phyloP scores from a whole-genome alignment of 2,797 vertebrate genomes.

The Capromys pilorides region DNA sequence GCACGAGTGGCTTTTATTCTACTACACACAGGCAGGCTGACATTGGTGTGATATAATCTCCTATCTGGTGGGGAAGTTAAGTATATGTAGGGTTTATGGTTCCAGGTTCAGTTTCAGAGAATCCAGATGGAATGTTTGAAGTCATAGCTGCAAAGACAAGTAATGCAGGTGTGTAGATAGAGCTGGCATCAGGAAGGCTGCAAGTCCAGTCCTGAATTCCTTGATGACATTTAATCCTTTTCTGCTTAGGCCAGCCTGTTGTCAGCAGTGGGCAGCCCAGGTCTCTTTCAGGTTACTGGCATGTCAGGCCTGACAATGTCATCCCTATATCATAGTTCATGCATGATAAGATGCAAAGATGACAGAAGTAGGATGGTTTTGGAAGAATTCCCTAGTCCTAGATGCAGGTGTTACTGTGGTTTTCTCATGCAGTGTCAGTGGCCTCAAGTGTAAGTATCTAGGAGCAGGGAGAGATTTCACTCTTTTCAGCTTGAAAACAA shows the following conservation, averaged over 20 bases:
- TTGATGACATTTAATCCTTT: background rate
- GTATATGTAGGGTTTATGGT: background rate
- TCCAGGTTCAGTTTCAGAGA: background rate
- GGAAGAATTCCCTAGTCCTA: background rate
- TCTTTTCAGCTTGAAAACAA: background rate
- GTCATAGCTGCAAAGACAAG: background rate
- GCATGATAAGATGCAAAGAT: background rate
- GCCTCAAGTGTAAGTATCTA: background rate
- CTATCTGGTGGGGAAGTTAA: background rate
- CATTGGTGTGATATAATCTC: background rate
- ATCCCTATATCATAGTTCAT: background rate
- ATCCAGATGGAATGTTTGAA: background rate
- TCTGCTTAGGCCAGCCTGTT: background rate
- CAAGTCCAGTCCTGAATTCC: background rate
- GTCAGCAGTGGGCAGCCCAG: background rate
- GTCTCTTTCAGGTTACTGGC: background rate
- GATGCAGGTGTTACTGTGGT: background rate
- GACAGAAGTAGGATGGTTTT: background rate
- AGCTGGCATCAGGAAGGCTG: background rate
- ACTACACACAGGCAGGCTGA: background rate
- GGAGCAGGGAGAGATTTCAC: background rate
- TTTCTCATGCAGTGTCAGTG: background rate
- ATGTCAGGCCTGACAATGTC: background rate
- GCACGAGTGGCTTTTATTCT: background rate
- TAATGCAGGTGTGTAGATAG: background rate